Evolutionary conservation across 2,797 vertebrate genomes (phyloP), one percentile per base, ranked within the genome.

Genomic region (Acrossocheilus wenchowensis): DNA sequence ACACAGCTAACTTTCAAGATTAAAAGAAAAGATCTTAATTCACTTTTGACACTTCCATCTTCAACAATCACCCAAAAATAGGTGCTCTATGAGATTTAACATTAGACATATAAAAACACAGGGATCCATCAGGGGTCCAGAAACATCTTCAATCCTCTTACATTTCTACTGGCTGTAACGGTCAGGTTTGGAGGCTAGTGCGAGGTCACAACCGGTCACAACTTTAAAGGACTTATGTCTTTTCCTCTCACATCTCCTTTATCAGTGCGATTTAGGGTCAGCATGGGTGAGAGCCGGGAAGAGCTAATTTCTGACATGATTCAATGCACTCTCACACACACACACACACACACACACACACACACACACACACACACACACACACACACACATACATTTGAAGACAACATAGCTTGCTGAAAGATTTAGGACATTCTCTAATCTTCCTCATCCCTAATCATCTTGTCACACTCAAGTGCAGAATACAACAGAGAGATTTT

Each of bases 261-360:
- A 90, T 87, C 91, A 87, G 21, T 77, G 78, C 84, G 92, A 93
- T 93, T 92, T 89, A 87, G 84, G 93, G 93, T 95, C 91, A 94
- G 91, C 88, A 86, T 88, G 90, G 93, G 90, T 89, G 79, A 90
- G 91, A 92, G 90, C 89, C 73, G 43, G 89, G 90, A 60, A 92
- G 91, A 92, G 92, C 93, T 94, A 95, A 95, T 95, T 93, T 94
- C 91, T 87, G 92, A 86, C 87, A 87, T 86, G 89, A 91, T 85
- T 86, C 85, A 68, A 54, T 74, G 52, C 41, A 45, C 71, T 81
- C 41, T 66, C 73, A 62, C 62, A n/a, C 64, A 2, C 11, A 26
- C 60, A 26, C 73, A 45, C 78, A 50, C 50, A 41, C 78, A 62
- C 78, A 62, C 83, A 83, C 87, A 36, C 30, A 71, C 50, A 60